Evolutionary conservation across 2,888 invertebrate genomes (phyloP).

Genomic region (Andrena flavipes): DNA sequence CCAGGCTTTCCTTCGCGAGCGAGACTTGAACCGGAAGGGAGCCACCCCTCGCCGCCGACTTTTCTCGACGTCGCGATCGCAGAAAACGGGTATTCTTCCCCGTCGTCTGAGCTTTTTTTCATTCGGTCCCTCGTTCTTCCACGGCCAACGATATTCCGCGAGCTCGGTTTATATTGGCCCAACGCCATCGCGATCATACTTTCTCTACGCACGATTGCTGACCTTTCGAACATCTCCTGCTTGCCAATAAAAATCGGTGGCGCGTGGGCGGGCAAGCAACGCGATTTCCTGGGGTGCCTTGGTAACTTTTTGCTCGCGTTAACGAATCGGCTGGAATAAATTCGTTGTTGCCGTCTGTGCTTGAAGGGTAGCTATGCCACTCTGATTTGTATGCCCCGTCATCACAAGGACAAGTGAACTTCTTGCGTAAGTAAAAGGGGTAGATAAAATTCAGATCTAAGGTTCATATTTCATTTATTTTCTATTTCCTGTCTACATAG

Average conservation of each 20-base stretch:
- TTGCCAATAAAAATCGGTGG: conserved; percentile 53
- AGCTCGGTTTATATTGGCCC: conserved; percentile 54
- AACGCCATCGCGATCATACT: conserved; percentile 54
- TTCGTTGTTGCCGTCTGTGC: conserved; percentile 16
- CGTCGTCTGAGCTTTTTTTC: conserved; percentile 31
- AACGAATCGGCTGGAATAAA: conserved; percentile 34
- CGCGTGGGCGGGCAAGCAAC: not conserved
- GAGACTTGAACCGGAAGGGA: conserved; percentile 14
- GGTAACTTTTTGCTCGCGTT: conserved; percentile 34
- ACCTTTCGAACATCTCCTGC: conserved; percentile 50
- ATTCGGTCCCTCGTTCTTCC: conserved; percentile 19
- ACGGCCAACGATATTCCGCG: conserved; percentile 38
- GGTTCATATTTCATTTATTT: not conserved
- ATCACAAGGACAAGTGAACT: not conserved
- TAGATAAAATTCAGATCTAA: not conserved
- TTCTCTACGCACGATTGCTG: conserved; percentile 57
- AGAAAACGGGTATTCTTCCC: conserved; percentile 45
- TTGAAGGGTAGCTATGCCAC: not conserved
- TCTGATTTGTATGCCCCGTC: conserved; percentile 12
- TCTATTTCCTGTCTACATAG: too few species aligned
- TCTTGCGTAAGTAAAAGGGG: not conserved
- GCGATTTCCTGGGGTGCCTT: conserved; percentile 26
- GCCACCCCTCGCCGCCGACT: not conserved
- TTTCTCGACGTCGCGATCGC: conserved; percentile 38
- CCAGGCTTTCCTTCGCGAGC: conserved; percentile 30